Percentiles rank a stretch among this genome's conserved stretches.
Conservation (phyloP, 1,140 invertebrate genomes). For the Trichonephila clavata region DNA sequence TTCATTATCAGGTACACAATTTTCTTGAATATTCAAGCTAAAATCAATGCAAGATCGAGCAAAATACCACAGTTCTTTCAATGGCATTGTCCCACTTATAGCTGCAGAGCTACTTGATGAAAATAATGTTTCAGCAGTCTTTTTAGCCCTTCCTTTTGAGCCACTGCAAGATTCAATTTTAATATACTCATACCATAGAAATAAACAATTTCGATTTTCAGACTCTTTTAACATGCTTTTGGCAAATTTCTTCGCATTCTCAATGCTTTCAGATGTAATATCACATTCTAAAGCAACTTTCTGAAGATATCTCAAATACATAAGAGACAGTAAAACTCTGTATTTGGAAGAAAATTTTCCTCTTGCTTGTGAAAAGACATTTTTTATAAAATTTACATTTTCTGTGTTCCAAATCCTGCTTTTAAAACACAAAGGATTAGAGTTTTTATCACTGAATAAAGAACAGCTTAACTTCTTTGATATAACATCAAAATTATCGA, state of each 20-base stretch:
- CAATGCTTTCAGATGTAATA: slow-evolving; percentile 77
- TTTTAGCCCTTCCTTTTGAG: slow-evolving; percentile 79
- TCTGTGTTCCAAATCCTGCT: not conserved
- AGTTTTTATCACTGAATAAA: slow-evolving; percentile 19
- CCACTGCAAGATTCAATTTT: slow-evolving; percentile 79
- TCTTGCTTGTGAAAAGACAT: slow-evolving; percentile 78
- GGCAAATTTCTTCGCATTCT: slow-evolving; percentile 80
- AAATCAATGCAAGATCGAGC: slow-evolving; percentile 78
- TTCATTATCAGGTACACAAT: not conserved
- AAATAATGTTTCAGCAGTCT: slow-evolving; percentile 80
- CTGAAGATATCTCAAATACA: slow-evolving; percentile 61
- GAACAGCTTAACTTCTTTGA: slow-evolving; percentile 67
- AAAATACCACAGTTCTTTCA: slow-evolving; percentile 78
- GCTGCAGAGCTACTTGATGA: slow-evolving; percentile 77
- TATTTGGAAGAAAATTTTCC: slow-evolving; percentile 77
- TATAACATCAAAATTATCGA: slow-evolving; percentile 76
- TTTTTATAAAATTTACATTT: slow-evolving; percentile 75
- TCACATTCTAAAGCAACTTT: not conserved
- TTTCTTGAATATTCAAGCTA: slow-evolving; percentile 45
- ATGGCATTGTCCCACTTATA: not conserved
- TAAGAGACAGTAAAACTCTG: slow-evolving; percentile 77
- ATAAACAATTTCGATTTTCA: slow-evolving; percentile 81
- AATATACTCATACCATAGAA: slow-evolving; percentile 81
- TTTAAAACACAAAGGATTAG: slow-evolving; percentile 29
- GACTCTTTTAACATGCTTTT: slow-evolving; percentile 81